Evolutionary conservation across 2,113 vertebrate genomes (phyloP), one percentile per base, ranked within the genome.

Genomic region (Macquaria ambigua): DNA sequence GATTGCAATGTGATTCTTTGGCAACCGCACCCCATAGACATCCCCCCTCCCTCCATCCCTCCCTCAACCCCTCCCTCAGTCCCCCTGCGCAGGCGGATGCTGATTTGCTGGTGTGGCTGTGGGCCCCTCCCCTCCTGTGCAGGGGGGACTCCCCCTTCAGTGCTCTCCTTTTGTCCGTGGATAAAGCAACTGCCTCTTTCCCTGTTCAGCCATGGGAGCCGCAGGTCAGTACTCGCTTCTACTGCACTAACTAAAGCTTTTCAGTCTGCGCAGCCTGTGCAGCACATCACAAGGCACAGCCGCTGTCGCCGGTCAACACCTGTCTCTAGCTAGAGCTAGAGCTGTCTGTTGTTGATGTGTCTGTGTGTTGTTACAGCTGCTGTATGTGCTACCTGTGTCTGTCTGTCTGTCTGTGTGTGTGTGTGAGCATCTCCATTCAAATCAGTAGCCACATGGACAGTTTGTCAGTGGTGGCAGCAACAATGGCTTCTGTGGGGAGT

Each of bases 201-300:
- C 88, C 93, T 93, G 91, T 93, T 90, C 94, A 96, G 93, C 93
- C 95, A 96, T 96, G 95, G 95, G 95, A 94, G 87, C 90, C 92
- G 89, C 96, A 96, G 96, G 95, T 96, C 94, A 95, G 96, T 96
- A 94, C 88, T 80, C 18, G 75, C 88, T 93, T 87, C 90, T 90
- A 62, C 85, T 77, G 89, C 85, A 82, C 76, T 80, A 78, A 84
- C 77, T 92, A 83, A 86, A 83, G 92, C 90, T 93, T 89, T 89
- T 77, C 59, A 62, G 82, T 90, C 77, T 79, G 80, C 37, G 52
- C 56, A 37, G 71, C 31, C 58, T 71, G 80, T 50, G 81, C 70
- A 28, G 79, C 82, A 58, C 79, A 75, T 87, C 84, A 78, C 84
- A 43, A 31, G 63, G 77, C 80, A 48, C 74, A 5, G 74, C n/a